Evolutionary conservation across 2,113 vertebrate species (phyloP).

Genomic region (Myrmecobius fasciatus): DNA sequence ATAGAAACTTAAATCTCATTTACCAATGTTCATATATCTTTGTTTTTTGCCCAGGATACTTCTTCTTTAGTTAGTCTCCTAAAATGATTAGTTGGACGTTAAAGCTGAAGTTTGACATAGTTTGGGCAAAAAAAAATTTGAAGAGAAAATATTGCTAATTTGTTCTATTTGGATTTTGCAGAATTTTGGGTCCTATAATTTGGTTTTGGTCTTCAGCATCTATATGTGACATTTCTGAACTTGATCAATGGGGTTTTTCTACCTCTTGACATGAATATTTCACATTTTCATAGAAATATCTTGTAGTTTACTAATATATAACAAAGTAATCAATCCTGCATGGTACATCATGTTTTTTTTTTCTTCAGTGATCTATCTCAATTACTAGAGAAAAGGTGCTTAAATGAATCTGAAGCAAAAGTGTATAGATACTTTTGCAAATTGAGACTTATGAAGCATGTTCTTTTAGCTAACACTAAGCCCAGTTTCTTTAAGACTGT

Average conservation of each 20-base stretch:
- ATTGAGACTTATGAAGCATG: not conserved
- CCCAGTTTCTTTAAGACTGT: not conserved
- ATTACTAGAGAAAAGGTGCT: conserved; percentile 6
- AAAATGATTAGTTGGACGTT: conserved; percentile 2
- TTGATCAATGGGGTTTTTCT: conserved; percentile 20
- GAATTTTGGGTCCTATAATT: conserved; percentile 13
- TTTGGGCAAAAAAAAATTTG: conserved; percentile 1
- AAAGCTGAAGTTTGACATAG: conserved; percentile 24
- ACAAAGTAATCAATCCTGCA: not conserved
- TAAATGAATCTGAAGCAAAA: conserved; percentile 4
- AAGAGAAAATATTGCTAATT: not conserved
- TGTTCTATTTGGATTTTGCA: not conserved
- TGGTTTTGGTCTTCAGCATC: not conserved
- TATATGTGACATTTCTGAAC: conserved; percentile 29
- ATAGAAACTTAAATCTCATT: not conserved
- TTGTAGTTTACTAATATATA: conserved; percentile 25
- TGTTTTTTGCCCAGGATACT: not conserved
- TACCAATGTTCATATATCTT: conserved; percentile 31
- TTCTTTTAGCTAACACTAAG: not conserved
- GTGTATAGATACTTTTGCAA: not conserved
- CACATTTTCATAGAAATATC: conserved; percentile 22
- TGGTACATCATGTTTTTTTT: conserved; percentile 15
- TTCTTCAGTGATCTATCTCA: conserved; percentile 27
- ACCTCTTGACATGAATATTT: conserved; percentile 29
- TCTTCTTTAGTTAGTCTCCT: conserved; percentile 16